Percentiles rank a stretch among this genome's conserved stretches.
Evolutionary conservation across 37 sponge, comb jelly and placozoan genomes (phyloP).

Genomic region (Halisarca cf. caerulea): DNA sequence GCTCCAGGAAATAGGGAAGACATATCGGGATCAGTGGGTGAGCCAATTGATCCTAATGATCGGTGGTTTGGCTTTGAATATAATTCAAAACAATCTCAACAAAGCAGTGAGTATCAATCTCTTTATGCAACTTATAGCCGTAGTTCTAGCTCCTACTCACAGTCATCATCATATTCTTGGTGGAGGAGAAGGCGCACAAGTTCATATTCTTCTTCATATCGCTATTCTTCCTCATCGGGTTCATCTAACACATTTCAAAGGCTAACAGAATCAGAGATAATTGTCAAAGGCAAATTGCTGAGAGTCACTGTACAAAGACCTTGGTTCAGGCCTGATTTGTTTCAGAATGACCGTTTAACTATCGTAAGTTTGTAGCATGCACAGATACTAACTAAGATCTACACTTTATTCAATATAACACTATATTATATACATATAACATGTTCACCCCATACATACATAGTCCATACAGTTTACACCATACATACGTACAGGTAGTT

Average conservation of each 20-base stretch:
- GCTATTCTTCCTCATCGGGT: too few relatives aligned
- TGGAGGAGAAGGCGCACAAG: background rate
- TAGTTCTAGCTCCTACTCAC: background rate
- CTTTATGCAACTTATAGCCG: background rate
- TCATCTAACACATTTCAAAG: background rate
- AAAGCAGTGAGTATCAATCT: background rate
- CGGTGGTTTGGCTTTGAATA: slow-evolving; percentile 1
- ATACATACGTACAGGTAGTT: too few relatives aligned
- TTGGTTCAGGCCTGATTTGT: slow-evolving; percentile 31
- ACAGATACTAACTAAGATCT: too few relatives aligned
- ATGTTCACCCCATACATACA: too few relatives aligned
- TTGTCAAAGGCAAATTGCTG: slow-evolving; percentile 14
- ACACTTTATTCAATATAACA: too few relatives aligned
- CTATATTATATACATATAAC: too few relatives aligned
- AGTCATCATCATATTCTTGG: background rate
- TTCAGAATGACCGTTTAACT: background rate
- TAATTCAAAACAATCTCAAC: background rate
- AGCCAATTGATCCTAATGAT: background rate
- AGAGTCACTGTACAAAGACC: slow-evolving; percentile 31
- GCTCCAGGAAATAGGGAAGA: background rate
- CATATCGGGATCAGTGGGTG: background rate
- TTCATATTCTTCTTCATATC: background rate
- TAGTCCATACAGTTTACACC: too few relatives aligned
- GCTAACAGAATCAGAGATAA: background rate
- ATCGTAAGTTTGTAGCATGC: slow-evolving; percentile 2